These are phyloP conservation scores for Toxostoma redivivum DNA, from an alignment of 2,113 vertebrate species.

Conservation along the genomic window DNA sequence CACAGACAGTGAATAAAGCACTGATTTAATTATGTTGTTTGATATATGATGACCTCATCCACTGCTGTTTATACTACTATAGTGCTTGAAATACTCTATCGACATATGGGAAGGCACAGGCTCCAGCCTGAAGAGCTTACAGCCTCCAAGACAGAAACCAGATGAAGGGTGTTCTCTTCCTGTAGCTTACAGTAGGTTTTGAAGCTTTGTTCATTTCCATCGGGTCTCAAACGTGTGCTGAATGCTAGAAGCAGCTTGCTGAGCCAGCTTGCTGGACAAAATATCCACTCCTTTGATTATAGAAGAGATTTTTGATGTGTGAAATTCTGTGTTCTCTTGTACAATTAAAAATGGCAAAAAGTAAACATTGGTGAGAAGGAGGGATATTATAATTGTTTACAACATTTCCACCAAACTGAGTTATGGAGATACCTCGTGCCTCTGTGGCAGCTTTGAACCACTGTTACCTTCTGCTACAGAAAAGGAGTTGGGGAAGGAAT, in stretches of 20 bases:
- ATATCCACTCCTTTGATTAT: background rate
- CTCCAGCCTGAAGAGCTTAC: constrained; percentile 18
- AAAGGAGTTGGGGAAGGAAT: background rate
- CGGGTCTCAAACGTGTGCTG: background rate
- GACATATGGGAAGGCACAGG: constrained; percentile 13
- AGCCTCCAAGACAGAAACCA: constrained; percentile 46
- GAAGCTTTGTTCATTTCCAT: background rate
- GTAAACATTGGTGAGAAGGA: background rate
- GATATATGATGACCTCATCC: constrained; percentile 58
- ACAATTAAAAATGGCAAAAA: background rate
- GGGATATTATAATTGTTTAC: background rate
- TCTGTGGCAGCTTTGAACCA: background rate
- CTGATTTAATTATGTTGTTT: constrained; percentile 61
- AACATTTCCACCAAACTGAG: background rate
- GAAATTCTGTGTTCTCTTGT: background rate
- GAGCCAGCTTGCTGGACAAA: background rate
- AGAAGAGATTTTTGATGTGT: background rate
- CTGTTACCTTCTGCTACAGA: background rate
- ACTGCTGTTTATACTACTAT: constrained; percentile 46
- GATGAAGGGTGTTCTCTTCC: constrained; percentile 35
- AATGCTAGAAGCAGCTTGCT: background rate
- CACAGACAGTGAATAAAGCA: constrained; percentile 47
- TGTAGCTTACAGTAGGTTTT: background rate
- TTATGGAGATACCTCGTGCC: background rate
- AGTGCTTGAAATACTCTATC: constrained; percentile 13